Evolutionary conservation across 2,113 vertebrate genomes (phyloP).

Genomic region (Lagopus muta): DNA sequence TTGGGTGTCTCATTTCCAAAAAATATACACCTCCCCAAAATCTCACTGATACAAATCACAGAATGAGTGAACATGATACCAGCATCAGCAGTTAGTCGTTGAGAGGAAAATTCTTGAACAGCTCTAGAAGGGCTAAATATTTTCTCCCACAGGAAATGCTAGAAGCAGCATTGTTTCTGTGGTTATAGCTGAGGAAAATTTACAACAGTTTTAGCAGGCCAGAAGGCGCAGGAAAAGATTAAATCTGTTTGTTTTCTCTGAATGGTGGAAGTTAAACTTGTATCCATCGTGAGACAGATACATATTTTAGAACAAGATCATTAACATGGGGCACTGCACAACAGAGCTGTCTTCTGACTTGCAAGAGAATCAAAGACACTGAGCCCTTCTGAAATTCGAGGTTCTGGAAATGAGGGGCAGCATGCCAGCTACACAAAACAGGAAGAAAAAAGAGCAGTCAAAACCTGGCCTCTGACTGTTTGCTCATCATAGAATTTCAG

Average conservation of each 20-base stretch:
- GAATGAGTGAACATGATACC: neutral
- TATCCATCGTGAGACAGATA: neutral
- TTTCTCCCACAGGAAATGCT: conserved; percentile 9
- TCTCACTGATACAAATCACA: neutral
- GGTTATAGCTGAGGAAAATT: conserved; percentile 19
- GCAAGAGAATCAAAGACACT: neutral
- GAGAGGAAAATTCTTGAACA: conserved; percentile 1
- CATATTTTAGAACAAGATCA: neutral
- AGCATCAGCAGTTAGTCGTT: neutral
- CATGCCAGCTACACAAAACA: neutral
- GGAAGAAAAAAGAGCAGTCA: neutral
- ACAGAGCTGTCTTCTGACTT: neutral
- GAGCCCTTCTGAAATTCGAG: neutral
- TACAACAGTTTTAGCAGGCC: neutral
- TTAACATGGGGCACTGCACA: neutral
- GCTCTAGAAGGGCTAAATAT: neutral
- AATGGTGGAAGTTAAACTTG: neutral
- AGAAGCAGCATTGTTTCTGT: conserved; percentile 26
- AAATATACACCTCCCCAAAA: neutral
- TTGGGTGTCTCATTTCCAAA: neutral
- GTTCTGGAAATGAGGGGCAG: neutral
- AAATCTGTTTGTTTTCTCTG: neutral
- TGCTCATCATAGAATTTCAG: neutral
- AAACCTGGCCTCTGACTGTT: neutral
- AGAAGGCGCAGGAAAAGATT: conserved; percentile 28